Conservation (phyloP, 2,113 vertebrate species). For the Pardalotus punctatus region DNA sequence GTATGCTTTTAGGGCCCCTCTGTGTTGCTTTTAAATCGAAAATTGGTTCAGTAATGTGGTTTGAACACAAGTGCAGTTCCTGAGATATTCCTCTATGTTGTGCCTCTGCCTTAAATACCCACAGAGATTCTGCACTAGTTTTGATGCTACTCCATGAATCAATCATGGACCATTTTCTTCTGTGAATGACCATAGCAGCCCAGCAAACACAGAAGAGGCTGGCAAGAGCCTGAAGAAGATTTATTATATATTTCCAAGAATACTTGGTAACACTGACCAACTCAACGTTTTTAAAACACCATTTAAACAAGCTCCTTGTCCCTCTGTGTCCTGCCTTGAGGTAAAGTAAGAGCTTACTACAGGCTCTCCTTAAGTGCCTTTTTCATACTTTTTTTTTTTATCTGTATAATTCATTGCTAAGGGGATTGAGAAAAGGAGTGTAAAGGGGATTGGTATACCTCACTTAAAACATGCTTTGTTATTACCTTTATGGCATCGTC, state of each 20-base stretch:
- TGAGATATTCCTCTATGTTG: not conserved
- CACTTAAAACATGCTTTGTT: constrained; percentile 27
- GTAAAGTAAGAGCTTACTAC: constrained; percentile 25
- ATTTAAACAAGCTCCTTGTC: not conserved
- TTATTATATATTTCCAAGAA: not conserved
- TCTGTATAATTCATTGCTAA: constrained; percentile 2
- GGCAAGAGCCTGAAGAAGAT: not conserved
- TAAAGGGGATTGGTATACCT: constrained; percentile 62
- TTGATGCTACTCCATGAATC: not conserved
- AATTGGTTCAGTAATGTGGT: not conserved
- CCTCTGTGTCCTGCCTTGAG: not conserved
- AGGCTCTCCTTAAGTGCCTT: constrained; percentile 47
- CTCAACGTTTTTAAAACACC: not conserved
- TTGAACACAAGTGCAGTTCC: not conserved
- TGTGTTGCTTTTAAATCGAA: not conserved
- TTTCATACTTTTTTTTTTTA: constrained; percentile 8
- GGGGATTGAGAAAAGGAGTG: constrained; percentile 59
- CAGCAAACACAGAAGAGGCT: not conserved
- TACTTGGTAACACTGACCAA: not conserved
- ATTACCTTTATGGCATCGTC: not conserved
- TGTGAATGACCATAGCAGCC: not conserved
- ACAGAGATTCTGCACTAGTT: not conserved
- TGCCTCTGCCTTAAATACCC: not conserved
- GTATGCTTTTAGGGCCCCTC: not conserved
- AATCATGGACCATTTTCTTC: not conserved